phyloP scores from a whole-genome alignment of 2,888 invertebrate genomes.

The Fragum sueziense region DNA sequence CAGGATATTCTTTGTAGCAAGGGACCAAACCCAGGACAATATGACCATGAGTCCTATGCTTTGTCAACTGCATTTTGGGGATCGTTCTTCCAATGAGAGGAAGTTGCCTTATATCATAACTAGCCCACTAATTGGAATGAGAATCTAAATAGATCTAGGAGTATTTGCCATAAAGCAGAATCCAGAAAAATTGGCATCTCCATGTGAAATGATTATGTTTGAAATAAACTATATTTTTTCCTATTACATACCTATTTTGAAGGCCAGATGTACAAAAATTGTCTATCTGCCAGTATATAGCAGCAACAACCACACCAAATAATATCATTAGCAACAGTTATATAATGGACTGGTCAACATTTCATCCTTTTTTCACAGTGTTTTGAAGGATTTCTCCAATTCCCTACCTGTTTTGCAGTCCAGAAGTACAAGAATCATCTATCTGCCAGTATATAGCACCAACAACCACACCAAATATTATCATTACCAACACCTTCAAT shows the following conservation, averaged over 20 bases:
- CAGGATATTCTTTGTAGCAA: too few relatives aligned
- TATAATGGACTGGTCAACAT: conserved; percentile 9
- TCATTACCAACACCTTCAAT: conserved; percentile 75
- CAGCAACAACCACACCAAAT: conserved; percentile 80
- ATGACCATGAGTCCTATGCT: too few relatives aligned
- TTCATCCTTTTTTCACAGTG: conserved; percentile 1
- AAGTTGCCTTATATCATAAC: too few relatives aligned
- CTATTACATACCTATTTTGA: conserved; percentile 80
- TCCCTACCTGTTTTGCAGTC: conserved; percentile 81
- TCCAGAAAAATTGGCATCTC: too few relatives aligned
- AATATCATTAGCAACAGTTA: conserved; percentile 78
- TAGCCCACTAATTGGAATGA: too few relatives aligned
- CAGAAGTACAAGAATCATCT: conserved; percentile 73
- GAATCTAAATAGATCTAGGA: too few relatives aligned
- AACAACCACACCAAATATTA: conserved; percentile 80
- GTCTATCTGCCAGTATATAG: conserved; percentile 80
- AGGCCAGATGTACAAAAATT: conserved; percentile 75
- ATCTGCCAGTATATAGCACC: conserved; percentile 81
- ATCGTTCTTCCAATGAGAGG: too few relatives aligned
- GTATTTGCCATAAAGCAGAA: too few relatives aligned
- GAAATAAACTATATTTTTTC: too few relatives aligned
- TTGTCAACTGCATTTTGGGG: too few relatives aligned
- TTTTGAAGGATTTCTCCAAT: not conserved
- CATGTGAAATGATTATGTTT: too few relatives aligned
- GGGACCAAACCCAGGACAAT: too few relatives aligned